Evolutionary conservation across 37 sponge, comb jelly and placozoan species (phyloP), one percentile per base, ranked within the genome.

Genomic region (Halisarca cf. caerulea): DNA sequence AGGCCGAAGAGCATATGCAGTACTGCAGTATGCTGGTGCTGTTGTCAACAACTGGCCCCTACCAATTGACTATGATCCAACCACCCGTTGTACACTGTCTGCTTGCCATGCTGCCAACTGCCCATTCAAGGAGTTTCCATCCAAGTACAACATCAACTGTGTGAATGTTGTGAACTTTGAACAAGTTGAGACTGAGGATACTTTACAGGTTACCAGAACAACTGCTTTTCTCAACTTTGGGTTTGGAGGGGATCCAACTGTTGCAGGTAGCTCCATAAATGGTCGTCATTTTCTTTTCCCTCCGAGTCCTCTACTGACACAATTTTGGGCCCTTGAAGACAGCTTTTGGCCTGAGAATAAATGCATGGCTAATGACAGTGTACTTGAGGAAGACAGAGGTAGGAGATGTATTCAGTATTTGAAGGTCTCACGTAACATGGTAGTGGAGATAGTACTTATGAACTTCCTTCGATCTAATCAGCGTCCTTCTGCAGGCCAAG

Each of bases 181-280:
- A 21, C 73, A 80, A 44, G 41, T 20, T 4, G 44, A 37, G 15
- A 37, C 77, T 43, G 9, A 15, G 42, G 64, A 62, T 30, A 11
- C 77, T 40, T 35, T 35, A 3, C 18, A n/a, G 21, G 71, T 20
- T 69, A 36, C 33, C 36, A 69, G 71, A 4, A 28, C 25, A 62
- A 6, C 77, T 40, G 44, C 59, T 24, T 94, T 94, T 39, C 84
- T 91, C 18, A 94, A 91, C 79, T 94, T 94, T 83, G 92, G 92
- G 0, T 94, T 94, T 84, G 89, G 84, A 17, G 92, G 95, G 8
- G 59, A 69, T n/a, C 43, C 71, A 23, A 69, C 30, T 14, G 77
- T 74, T 3, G 17, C 32, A 41, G 75, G 84, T 15, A 69, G 53
- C 21, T 74, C 91, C 25, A 86, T 93, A 38, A 93, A 93, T 85